Conservation (phyloP, 2,888 invertebrate species). For the Hedychridium roseum region DNA sequence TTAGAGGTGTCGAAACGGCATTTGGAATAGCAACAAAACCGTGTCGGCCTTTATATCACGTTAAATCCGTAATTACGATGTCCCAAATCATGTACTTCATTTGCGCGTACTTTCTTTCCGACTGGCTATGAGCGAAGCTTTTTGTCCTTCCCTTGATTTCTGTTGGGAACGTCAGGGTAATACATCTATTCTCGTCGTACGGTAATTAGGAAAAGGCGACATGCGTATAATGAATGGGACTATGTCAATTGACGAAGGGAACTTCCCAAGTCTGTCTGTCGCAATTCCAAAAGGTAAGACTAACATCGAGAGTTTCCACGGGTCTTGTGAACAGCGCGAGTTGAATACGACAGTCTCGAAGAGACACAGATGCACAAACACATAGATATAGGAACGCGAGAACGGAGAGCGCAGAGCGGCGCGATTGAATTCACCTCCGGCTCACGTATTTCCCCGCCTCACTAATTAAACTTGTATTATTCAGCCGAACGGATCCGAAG, state of each 20-base stretch:
- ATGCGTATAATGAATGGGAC: constrained; percentile 17
- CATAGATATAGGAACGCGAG: too few species aligned
- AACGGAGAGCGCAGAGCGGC: constrained; percentile 10
- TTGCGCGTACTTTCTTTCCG: too few species aligned
- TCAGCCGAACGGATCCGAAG: constrained; percentile 38
- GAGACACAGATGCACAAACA: too few species aligned
- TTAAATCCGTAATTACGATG: too few species aligned
- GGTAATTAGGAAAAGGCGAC: constrained; percentile 16
- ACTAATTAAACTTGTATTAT: constrained; percentile 48
- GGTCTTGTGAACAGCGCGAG: constrained; percentile 6
- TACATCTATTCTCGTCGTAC: constrained; percentile 3
- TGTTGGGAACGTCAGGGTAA: too few species aligned
- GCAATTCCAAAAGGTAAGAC: constrained; percentile 22
- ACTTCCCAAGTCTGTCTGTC: constrained; percentile 22
- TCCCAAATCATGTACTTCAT: too few species aligned
- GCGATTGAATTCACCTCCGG: constrained; percentile 33
- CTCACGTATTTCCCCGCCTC: constrained; percentile 29
- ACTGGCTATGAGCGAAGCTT: too few species aligned
- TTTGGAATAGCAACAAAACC: too few species aligned
- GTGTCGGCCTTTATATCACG: too few species aligned
- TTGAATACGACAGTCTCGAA: too few species aligned
- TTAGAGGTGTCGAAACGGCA: too few species aligned
- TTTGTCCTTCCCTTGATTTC: too few species aligned
- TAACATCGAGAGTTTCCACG: constrained; percentile 23
- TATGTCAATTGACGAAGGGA: constrained; percentile 21